phyloP scores from a whole-genome alignment of 1,140 invertebrate genomes.

The Ceratitis capitata region DNA sequence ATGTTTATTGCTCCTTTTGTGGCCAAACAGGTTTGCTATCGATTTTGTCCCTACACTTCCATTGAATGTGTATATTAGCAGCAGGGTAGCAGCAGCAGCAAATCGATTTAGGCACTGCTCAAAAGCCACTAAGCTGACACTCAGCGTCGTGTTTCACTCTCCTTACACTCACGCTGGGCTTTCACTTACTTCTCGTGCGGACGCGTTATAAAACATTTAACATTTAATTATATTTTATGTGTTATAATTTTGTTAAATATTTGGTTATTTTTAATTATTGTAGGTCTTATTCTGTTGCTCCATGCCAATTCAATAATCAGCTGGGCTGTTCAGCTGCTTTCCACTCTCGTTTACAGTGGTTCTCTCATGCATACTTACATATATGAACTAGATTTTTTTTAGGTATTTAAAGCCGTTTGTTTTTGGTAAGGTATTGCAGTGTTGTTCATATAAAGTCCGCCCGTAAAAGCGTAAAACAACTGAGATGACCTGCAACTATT shows the following conservation, averaged over 20 bases:
- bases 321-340: not conserved
- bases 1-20: not conserved
- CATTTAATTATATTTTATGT: not conserved
- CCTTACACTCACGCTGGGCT: not conserved
- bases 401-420: no score
- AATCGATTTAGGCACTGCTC: not conserved
- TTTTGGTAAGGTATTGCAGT: no score
- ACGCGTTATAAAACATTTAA: no score
- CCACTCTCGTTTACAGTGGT: not conserved
- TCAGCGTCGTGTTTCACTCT: not conserved
- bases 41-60: not conserved
- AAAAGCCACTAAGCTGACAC: not conserved
- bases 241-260: not conserved
- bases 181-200: not conserved
- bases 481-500: no score
- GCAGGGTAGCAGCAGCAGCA: no score
- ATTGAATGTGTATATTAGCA: not conserved
- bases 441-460: no score
- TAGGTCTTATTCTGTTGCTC: no score
- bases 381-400: no score
- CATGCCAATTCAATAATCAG: not conserved
- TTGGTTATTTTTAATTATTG: not conserved
- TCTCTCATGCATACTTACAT: no score
- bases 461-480: no score
- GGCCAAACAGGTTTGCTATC: slow-evolving; percentile 13